phyloP scores from a whole-genome alignment of 1,140 invertebrate species.

The Thereuonema tuberculata region DNA sequence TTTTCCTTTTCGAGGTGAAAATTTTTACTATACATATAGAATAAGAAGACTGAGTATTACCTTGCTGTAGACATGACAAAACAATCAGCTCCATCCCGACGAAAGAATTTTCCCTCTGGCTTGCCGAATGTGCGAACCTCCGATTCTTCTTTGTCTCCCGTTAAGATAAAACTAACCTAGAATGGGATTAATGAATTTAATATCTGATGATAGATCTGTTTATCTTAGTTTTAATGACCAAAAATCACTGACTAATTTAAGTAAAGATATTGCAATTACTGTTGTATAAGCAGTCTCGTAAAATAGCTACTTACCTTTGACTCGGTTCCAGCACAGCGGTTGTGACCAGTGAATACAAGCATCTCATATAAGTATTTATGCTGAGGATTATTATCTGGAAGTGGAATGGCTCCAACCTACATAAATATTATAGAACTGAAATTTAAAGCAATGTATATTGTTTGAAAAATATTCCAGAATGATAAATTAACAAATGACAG shows the following conservation, averaged over 20 bases:
- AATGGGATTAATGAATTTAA: not conserved
- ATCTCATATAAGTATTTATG: slow-evolving; percentile 43
- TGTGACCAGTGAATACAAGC: slow-evolving; percentile 37
- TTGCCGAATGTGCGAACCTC: slow-evolving; percentile 33
- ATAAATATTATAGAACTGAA: no score
- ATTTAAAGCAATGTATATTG: no score
- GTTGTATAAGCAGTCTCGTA: no score
- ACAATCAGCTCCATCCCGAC: slow-evolving; percentile 33
- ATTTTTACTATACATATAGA: not conserved
- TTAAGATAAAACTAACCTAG: slow-evolving; percentile 36
- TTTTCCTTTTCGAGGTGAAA: not conserved
- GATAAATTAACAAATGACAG: no score
- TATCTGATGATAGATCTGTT: no score
- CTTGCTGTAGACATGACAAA: slow-evolving; percentile 38
- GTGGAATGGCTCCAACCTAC: slow-evolving; percentile 34
- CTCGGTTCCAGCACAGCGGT: slow-evolving; percentile 35
- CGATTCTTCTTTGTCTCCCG: slow-evolving; percentile 39
- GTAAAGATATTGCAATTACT: no score
- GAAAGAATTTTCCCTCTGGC: slow-evolving; percentile 31
- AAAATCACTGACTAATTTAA: not conserved
- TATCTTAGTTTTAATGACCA: not conserved
- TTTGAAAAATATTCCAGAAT: no score
- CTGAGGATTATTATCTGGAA: slow-evolving; percentile 35
- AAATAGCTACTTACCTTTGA: slow-evolving; percentile 32
- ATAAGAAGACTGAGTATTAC: slow-evolving; percentile 15